Conservation (phyloP, 2,113 vertebrate genomes). For the Menidia beryllina region DNA sequence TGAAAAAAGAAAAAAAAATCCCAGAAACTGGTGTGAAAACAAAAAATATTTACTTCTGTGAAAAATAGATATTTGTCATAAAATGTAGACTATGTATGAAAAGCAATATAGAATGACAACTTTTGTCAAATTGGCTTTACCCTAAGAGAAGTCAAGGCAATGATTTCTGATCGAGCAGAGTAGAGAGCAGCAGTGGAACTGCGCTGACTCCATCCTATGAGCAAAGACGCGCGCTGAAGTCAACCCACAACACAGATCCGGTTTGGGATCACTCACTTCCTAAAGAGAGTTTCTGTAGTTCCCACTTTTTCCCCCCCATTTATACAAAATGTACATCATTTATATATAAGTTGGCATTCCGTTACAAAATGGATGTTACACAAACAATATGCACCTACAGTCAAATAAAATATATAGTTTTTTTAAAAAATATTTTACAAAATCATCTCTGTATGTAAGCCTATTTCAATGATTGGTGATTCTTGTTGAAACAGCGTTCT, state of each 20-base stretch:
- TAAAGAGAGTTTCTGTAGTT: conserved; percentile 80
- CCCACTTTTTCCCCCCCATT: conserved; percentile 53
- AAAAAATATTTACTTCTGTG: conserved; percentile 88
- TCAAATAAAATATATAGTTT: conserved; percentile 73
- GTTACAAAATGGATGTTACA: conserved; percentile 76
- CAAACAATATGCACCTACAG: conserved; percentile 78
- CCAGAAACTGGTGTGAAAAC: conserved; percentile 83
- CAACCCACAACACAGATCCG: conserved; percentile 53
- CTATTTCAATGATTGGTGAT: conserved; percentile 49
- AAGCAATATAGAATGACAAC: conserved; percentile 87
- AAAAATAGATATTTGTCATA: conserved; percentile 97
- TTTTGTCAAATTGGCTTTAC: conserved; percentile 80
- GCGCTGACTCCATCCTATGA: conserved; percentile 87
- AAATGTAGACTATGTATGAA: conserved; percentile 68
- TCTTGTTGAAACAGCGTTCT: conserved; percentile 58
- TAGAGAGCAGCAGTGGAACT: conserved; percentile 90
- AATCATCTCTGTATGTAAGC: conserved; percentile 48
- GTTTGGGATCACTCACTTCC: conserved; percentile 75
- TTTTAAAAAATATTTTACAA: conserved; percentile 47
- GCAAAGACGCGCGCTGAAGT: conserved; percentile 84
- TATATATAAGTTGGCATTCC: conserved; percentile 80
- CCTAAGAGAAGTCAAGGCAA: conserved; percentile 89
- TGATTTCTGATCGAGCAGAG: conserved; percentile 89
- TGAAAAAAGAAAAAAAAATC: conserved; percentile 82
- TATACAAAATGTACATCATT: conserved; percentile 90